Conservation (phyloP, 2,888 invertebrate genomes). For the Hedya salicella region DNA sequence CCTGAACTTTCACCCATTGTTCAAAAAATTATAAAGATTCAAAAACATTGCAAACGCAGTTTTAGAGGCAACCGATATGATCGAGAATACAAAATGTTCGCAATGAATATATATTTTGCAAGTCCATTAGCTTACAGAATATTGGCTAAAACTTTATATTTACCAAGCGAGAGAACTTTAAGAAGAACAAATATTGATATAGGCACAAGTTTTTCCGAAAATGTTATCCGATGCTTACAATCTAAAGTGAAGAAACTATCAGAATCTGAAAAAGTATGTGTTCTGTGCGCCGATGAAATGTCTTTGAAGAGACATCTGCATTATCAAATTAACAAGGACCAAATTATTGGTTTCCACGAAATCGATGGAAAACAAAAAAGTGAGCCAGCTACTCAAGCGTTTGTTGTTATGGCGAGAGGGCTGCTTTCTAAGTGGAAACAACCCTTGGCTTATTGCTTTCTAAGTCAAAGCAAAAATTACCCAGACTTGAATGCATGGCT, state of each 20-base stretch:
- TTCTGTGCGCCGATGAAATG: constrained; percentile 33
- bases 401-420: constrained; percentile 37
- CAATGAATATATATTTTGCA: constrained; percentile 40
- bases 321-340: constrained; percentile 40
- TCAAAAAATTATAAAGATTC: constrained; percentile 13
- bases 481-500: constrained; percentile 30
- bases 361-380: constrained; percentile 27
- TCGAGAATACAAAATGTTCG: constrained; percentile 34
- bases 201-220: constrained; percentile 5
- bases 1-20: constrained; percentile 13
- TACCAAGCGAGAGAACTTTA: constrained; percentile 33
- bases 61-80: constrained; percentile 30
- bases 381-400: constrained; percentile 31
- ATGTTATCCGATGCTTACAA: constrained; percentile 6
- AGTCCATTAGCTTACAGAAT: constrained; percentile 41
- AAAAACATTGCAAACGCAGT: constrained; percentile 12
- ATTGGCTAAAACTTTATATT: constrained; percentile 18
- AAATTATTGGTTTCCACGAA: constrained; percentile 43
- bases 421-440: constrained; percentile 38
- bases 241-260: constrained; percentile 12
- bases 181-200: constrained; percentile 14
- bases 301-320: constrained; percentile 31
- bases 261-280: constrained; percentile 34
- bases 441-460: constrained; percentile 32
- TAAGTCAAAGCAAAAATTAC: constrained; percentile 25